phyloP scores from a whole-genome alignment of 2,113 vertebrate species.

The Vulpes ferrilata region DNA sequence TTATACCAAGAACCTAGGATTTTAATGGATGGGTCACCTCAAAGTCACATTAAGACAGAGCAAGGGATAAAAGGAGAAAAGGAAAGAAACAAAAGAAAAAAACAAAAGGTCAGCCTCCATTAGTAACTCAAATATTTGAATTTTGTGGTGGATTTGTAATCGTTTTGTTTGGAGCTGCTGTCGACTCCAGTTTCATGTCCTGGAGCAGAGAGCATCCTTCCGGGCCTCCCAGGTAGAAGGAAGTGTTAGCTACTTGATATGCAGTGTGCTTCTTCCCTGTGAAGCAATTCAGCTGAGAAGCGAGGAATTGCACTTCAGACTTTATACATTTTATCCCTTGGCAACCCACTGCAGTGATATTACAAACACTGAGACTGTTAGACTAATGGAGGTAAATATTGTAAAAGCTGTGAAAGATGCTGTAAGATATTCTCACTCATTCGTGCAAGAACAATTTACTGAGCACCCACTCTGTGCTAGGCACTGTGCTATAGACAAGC shows the following conservation, averaged over 20 bases:
- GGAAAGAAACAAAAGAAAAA: neutral
- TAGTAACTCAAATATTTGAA: neutral
- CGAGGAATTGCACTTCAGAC: constrained; percentile 53
- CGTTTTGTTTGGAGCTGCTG: neutral
- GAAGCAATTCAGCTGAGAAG: constrained; percentile 58
- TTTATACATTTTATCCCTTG: constrained; percentile 56
- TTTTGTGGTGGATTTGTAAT: neutral
- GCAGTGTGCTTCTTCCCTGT: constrained; percentile 43
- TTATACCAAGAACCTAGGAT: neutral
- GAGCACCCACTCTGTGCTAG: neutral
- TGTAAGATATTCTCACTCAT: constrained; percentile 23
- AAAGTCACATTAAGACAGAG: neutral
- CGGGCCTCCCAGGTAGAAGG: constrained; percentile 53
- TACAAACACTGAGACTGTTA: constrained; percentile 55
- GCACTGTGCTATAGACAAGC: neutral
- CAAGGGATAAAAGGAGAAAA: no score
- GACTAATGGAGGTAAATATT: constrained; percentile 74
- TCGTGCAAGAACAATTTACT: neutral
- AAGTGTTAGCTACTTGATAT: constrained; percentile 64
- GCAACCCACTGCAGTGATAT: constrained; percentile 60
- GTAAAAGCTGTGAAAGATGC: constrained; percentile 63
- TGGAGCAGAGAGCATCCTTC: neutral
- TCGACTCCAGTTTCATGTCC: neutral
- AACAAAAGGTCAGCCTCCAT: neutral
- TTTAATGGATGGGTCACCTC: neutral